These are phyloP conservation scores for Heterocephalus glaber DNA, from an alignment of 2,113 vertebrate genomes.

Conservation along the genomic window DNA sequence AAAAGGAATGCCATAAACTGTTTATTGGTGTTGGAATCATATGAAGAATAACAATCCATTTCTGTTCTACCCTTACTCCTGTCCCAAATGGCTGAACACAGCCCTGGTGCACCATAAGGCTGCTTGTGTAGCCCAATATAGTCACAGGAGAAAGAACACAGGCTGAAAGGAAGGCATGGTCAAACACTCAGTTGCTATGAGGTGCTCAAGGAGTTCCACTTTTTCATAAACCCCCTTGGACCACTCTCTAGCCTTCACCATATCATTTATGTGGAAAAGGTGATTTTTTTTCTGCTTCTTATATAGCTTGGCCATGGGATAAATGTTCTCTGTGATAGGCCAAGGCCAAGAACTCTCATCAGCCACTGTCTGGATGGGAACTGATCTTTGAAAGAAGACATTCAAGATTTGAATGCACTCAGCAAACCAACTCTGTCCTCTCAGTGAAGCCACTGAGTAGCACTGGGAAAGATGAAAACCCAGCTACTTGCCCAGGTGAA, in stretches of 20 bases:
- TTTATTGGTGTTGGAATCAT: neutral
- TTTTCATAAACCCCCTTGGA: neutral
- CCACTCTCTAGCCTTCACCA: neutral
- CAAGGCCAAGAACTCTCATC: neutral
- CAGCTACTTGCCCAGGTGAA: neutral
- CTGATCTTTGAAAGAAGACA: constrained; percentile 1
- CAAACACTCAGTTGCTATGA: neutral
- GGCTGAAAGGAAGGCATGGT: neutral
- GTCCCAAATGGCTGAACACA: neutral
- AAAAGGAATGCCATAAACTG: constrained; percentile 5
- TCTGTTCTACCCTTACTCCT: neutral
- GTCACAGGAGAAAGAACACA: neutral
- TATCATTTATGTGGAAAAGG: neutral
- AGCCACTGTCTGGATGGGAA: neutral
- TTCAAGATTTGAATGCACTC: neutral
- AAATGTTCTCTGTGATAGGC: neutral
- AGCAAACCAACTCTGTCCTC: neutral
- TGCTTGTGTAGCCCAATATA: neutral
- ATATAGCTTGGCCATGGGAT: neutral
- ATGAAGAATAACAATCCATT: neutral
- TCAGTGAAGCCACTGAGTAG: neutral
- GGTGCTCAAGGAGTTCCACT: neutral
- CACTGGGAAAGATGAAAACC: neutral
- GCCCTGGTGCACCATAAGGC: neutral
- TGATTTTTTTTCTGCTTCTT: neutral